These are phyloP conservation scores for Oreochromis niloticus DNA, from an alignment of 2,113 vertebrate genomes.

Conservation along the genomic window DNA sequence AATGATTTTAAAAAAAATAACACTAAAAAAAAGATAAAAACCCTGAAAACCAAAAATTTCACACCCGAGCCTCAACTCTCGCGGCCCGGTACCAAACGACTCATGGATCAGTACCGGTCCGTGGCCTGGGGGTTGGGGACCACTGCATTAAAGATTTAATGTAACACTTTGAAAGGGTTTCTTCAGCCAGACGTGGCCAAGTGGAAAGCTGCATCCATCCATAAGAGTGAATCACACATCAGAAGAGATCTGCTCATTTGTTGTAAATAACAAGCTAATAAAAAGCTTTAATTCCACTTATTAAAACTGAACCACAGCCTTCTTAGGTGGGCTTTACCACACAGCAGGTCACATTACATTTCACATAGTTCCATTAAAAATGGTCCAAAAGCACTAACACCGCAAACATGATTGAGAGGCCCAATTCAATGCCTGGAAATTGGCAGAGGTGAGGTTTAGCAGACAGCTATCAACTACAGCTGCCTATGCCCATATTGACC, in stretches of 20 bases:
- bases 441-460: not conserved
- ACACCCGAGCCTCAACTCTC: fast-evolving
- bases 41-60: fast-evolving
- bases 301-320: not conserved
- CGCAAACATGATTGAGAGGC: not conserved
- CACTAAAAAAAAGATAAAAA: fast-evolving
- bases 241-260: not conserved
- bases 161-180: not conserved
- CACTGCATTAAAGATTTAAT: not conserved
- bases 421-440: not conserved
- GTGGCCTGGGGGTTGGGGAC: fast-evolving
- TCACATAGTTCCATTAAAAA: not conserved
- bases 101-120: fast-evolving
- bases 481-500: fast-evolving
- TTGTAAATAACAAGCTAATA: not conserved
- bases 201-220: not conserved
- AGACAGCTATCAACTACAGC: not conserved
- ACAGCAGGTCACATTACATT: not conserved
- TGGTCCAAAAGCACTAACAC: not conserved
- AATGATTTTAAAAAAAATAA: fast-evolving
- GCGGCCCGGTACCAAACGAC: fast-evolving
- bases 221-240: not conserved
- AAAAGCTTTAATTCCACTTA: not conserved
- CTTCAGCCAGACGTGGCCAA: not conserved
- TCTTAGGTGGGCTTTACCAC: not conserved